These are phyloP conservation scores for Ictidomys tridecemlineatus DNA, from an alignment of 2,113 vertebrate genomes.

Conservation along the genomic window DNA sequence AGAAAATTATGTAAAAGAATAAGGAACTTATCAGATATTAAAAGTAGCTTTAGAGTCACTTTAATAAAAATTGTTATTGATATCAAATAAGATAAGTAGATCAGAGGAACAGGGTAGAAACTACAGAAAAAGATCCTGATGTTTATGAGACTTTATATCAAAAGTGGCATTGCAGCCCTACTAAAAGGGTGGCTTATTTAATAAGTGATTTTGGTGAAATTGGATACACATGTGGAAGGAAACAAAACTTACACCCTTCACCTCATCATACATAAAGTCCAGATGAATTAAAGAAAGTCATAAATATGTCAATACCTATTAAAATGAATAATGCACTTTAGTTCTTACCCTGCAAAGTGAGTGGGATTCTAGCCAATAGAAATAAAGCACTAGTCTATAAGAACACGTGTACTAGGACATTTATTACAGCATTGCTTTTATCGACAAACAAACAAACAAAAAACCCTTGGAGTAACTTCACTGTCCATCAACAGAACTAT, in stretches of 20 bases:
- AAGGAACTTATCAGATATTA: not conserved
- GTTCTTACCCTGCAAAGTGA: slow-evolving; percentile 9
- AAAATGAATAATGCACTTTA: slow-evolving; percentile 64
- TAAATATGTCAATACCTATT: slow-evolving; percentile 35
- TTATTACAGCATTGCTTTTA: slow-evolving; percentile 65
- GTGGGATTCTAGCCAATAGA: not conserved
- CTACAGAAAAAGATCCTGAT: slow-evolving; percentile 13
- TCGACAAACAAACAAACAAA: slow-evolving; percentile 49
- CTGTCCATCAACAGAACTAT: slow-evolving; percentile 44
- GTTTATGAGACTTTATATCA: not conserved
- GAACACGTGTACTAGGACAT: not conserved
- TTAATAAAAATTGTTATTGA: slow-evolving; percentile 3
- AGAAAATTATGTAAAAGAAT: slow-evolving; percentile 47
- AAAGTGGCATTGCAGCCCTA: not conserved
- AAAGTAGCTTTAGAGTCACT: slow-evolving; percentile 5
- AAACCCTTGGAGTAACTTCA: slow-evolving; percentile 7
- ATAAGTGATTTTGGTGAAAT: not conserved
- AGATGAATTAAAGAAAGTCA: slow-evolving; percentile 43
- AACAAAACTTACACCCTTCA: slow-evolving; percentile 46
- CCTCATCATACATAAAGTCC: not conserved
- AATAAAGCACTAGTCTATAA: slow-evolving; percentile 7
- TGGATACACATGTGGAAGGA: not conserved
- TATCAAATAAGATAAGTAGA: not conserved
- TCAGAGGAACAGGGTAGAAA: slow-evolving; percentile 27
- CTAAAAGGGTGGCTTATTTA: slow-evolving; percentile 22